Base-by-base conservation (phyloP, 2,888 invertebrate genomes). In the Pinctada fucata region DNA sequence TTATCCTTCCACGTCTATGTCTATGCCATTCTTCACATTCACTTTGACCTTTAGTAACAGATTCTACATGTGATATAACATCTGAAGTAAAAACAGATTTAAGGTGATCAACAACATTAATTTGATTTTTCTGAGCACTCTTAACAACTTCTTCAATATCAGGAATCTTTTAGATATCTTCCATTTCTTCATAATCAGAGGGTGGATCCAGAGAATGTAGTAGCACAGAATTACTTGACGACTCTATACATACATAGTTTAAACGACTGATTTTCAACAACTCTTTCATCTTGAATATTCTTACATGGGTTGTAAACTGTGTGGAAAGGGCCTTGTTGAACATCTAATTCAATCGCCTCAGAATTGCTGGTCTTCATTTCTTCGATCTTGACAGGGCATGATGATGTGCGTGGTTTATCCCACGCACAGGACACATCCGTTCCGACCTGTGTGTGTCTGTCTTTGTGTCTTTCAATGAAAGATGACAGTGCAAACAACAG, bases 391-490 rank as follows among this genome's bases (percentile, higher is more conserved):
- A 31, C 31, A n/a, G 31, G 31, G 31, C 31, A 31, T 31, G 31
- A 31, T 31, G 31, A 3, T 47, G 51, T 75, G 45, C 75, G 66
- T 31, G 68, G 45, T 13, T 47, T 52, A 52, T 75, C 58, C 75
- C 75, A 68, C 3, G 47, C 3, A 68, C 75, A 75, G 10, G 2
- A 5, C 10, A 75, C 49, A 47, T 75, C 75, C 3, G 75, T 75
- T 16, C 75, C 67, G 45, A 68, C 52, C 48, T 68, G 47, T 3
- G 67, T 67, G 47, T 68, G n/a, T 16, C 75, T 51, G 45, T 75
- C 75, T 52, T 13, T 52, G 13, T 75, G 45, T 10, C 75, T 31
- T 4, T 52, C 45, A 4, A 48, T 68, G 47, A 67, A 75, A 51
- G 31, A 31, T 31, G 31, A 31, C 31, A 31, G 31, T 31, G 31